Evolutionary conservation across 2,888 invertebrate species (phyloP), one percentile per base, ranked within the genome.

Genomic region (Nineta flava): DNA sequence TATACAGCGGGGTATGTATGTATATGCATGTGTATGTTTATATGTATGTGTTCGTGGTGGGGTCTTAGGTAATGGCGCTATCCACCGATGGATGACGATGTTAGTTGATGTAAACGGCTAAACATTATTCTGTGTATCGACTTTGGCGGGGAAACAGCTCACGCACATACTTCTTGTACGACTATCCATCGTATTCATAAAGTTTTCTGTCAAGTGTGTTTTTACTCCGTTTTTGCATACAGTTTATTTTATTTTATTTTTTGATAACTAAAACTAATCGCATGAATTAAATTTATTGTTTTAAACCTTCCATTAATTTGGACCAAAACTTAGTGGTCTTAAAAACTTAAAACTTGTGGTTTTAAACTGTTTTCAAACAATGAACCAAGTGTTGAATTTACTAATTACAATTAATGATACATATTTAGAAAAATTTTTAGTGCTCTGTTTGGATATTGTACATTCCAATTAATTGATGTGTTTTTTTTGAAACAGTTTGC

Each of bases 91-190:
- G 46, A 34, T 53, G 52, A 55, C 51, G 48, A 50, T 54, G 43
- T 50, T 49, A 51, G 55, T 53, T 50, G 56, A 54, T 54, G 56
- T 54, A 61, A 62, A 60, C 63, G 62, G 62, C 62, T 62, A 65
- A 46, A 19, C 46, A 21, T 40, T 26, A 26, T 43, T 43, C 43
- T 43, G 43, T 43, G n/a, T 43, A 21, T 21, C 43, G 43, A 12
- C 43, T 19, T 43, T 43, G 21, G 43, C 43, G 43, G 43, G 43
- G 43, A 38, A 38, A 38, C 43, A 43, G 13, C 26, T 26, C 21
- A 43, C 43, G 43, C 43, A 21, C 21, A 17, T 43, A 13, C 40
- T 15, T 40, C 6, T 12, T 9, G 9, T 16, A 16, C 40, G 40
- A 15, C 15, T 15, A 15, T 16, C 13, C 40, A 15, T 40, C 40